These are phyloP conservation scores for Esperia sulphurella DNA, from an alignment of 2,888 invertebrate species.

Conservation along the genomic window DNA sequence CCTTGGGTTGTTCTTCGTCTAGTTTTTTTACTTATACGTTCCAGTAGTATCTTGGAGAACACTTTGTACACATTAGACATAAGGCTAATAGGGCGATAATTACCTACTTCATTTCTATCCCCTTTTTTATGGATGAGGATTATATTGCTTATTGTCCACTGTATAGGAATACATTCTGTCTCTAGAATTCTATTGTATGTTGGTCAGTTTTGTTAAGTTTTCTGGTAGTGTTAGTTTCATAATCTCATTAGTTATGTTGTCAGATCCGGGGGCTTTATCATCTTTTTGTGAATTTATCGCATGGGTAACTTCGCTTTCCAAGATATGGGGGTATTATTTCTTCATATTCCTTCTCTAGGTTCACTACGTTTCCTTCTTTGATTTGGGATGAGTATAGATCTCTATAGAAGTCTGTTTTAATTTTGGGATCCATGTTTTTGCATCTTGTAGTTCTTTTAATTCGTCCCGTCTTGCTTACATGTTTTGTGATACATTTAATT, in stretches of 20 bases:
- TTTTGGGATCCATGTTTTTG: not conserved
- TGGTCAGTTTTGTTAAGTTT: not conserved
- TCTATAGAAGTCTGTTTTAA: constrained; percentile 1
- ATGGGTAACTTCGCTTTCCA: no score
- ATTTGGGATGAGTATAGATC: not conserved
- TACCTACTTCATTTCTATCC: constrained; percentile 2
- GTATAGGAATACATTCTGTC: constrained; percentile 1
- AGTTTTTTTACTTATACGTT: constrained; percentile 5
- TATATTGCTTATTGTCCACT: constrained; percentile 7
- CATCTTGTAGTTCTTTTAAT: not conserved
- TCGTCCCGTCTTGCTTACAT: not conserved
- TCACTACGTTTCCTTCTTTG: not conserved
- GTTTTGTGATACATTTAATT: not conserved
- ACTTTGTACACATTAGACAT: constrained; percentile 10
- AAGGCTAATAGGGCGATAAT: constrained; percentile 13
- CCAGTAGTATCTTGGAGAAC: constrained; percentile 9
- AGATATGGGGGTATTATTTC: no score
- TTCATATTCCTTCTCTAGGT: no score
- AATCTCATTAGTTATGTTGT: constrained; percentile 6
- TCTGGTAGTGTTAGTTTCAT: not conserved
- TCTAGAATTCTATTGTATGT: constrained; percentile 2
- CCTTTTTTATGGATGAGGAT: constrained; percentile 7
- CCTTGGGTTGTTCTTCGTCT: constrained; percentile 7
- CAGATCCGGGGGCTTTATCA: constrained; percentile 7
- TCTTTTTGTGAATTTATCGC: constrained; percentile 4